These are phyloP conservation scores for Perithous albicinctus DNA, from an alignment of 2,888 invertebrate genomes.

Conservation along the genomic window DNA sequence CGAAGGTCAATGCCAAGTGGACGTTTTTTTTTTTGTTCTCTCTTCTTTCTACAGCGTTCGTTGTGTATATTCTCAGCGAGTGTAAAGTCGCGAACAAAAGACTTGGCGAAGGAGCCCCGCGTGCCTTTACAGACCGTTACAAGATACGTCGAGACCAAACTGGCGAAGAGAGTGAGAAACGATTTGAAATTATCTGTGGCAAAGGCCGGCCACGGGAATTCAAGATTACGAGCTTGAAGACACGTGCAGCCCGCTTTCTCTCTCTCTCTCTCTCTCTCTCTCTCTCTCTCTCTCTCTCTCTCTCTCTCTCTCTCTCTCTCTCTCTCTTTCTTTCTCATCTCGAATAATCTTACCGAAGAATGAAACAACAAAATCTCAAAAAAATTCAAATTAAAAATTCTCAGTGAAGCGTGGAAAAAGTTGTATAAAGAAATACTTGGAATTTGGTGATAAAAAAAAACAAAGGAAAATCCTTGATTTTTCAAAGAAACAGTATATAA, in stretches of 20 bases:
- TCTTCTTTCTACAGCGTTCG: not conserved
- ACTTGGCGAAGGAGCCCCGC: not conserved
- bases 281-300: not conserved
- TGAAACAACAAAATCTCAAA: not conserved
- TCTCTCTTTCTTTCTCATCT: not conserved
- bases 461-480: too few species aligned
- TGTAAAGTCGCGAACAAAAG: conserved; percentile 32
- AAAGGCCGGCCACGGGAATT: conserved; percentile 22
- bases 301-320: not conserved
- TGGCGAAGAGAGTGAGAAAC: conserved; percentile 7
- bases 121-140: not conserved
- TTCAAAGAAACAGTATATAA: too few species aligned
- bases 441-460: too few species aligned
- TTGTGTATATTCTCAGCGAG: not conserved
- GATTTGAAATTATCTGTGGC: conserved; percentile 36
- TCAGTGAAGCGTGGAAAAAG: too few species aligned
- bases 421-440: too few species aligned
- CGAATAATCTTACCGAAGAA: not conserved
- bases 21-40: conserved; percentile 11
- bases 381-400: not conserved
- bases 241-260: conserved; percentile 17
- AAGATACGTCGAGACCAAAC: not conserved
- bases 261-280: not conserved
- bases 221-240: conserved; percentile 17
- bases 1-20: conserved; percentile 22